Conservation (phyloP, 2,113 vertebrate genomes). For the Xenopus borealis region DNA sequence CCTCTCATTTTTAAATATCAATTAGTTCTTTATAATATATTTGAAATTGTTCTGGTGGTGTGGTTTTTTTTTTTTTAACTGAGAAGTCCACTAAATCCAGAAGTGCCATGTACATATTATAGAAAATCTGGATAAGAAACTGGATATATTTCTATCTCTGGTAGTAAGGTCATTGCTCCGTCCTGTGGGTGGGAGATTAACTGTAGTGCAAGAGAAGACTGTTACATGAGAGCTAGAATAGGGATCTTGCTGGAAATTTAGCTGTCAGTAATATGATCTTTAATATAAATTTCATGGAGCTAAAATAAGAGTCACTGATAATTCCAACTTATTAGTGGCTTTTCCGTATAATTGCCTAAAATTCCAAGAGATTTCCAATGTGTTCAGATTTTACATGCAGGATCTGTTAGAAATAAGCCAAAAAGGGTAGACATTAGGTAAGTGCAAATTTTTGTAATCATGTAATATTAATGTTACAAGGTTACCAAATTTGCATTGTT, state of each 20-base stretch:
- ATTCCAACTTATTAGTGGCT: slow-evolving; percentile 2
- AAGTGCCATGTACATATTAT: slow-evolving; percentile 8
- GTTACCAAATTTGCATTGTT: no score
- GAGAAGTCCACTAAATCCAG: not conserved
- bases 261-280: slow-evolving; percentile 25
- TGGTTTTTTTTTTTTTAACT: no score
- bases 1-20: no score
- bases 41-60: no score
- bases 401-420: no score
- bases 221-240: slow-evolving; percentile 10
- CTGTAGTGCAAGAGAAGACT: slow-evolving; percentile 28
- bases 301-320: slow-evolving; percentile 36
- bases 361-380: no score
- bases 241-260: slow-evolving; percentile 16
- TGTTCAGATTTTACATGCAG: no score
- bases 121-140: not conserved
- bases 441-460: no score
- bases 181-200: slow-evolving; percentile 16
- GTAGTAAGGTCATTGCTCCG: not conserved
- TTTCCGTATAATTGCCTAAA: no score
- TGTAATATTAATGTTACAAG: no score
- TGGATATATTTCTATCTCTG: not conserved
- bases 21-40: no score
- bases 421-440: no score
- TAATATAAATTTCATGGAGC: slow-evolving; percentile 39